Evolutionary conservation across 2,888 invertebrate genomes (phyloP), one percentile per base, ranked within the genome.

Genomic region (Volucella bombylans): DNA sequence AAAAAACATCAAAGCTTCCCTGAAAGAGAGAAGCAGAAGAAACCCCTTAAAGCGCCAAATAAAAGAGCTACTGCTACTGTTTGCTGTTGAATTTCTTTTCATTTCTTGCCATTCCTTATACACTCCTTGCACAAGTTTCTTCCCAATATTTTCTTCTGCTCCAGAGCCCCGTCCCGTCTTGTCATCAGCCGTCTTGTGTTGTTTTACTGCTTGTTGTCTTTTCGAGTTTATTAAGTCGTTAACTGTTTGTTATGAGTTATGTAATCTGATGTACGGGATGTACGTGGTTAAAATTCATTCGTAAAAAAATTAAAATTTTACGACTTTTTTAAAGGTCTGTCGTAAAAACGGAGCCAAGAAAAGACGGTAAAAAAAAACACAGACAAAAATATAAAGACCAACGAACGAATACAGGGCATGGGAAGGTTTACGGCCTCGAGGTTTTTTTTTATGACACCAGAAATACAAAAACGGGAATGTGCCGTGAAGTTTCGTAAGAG

Each of bases 231-330:
- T 85, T 85, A 85, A 85, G 85, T 85, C 85, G 85, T 85, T 85
- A 85, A 85, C 85, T 85, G 85, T 81, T 85, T 81, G 76, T 85
- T 85, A 85, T 77, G 85, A 85, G 85, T 85, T 85, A 81, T 85
- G 85, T 85, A 81, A 85, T 85, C 85, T 81, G 72, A 76, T 81
- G 72, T 85, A 81, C 80, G 74, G 31, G 80, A 85, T 76, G 80
- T 71, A 85, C 85, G 85, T 81, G 81, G 81, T 85, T 81, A 81
- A 85, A 80, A 85, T 72, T 85, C 62, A 76, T 85, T 77, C 69
- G 57, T 52, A 74, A 71, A 81, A 78, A 69, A 68, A 85, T 80
- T 80, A 80, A 80, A 80, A 62, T 85, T 85, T 85, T 81, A 85
- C 59, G 81, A 72, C 62, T 67, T 73, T 83, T 69, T 79, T 71